Evolutionary conservation across 2,888 invertebrate genomes (phyloP), one percentile per base, ranked within the genome.

Genomic region (Hypolimnas misippus): DNA sequence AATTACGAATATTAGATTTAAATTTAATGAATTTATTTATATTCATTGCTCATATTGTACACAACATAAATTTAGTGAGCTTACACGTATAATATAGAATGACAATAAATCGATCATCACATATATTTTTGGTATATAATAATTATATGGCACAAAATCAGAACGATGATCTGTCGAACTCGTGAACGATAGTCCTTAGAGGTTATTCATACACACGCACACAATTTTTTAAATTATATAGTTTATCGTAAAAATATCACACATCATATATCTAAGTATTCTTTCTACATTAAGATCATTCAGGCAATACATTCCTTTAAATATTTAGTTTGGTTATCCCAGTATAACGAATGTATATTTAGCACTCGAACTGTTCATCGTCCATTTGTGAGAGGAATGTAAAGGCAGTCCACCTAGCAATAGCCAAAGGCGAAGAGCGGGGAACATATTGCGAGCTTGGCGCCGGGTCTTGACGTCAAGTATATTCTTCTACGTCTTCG

Each of bases 401-500:
- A 72, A 81, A 76, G 72, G 79, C 70, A 75, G 76, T 67, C 51
- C 54, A 51, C 58, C 72, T 63, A 57, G 73, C 71, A 67, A 70
- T 65, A 68, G 74, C 75, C 68, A 74, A 68, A 58, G 83, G 83
- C 72, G 82, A 79, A 60, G 73, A 70, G 72, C 81, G 81, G 71
- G 81, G 83, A 77, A 87, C 83, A 73, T 89, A 85, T 67, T 82
- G 82, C 57, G 86, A 80, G 68, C 74, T 76, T 68, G 79, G 70
- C 72, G 72, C 76, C 70, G 67, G 54, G 42, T 70, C 65, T 67
- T 70, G 65, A 67, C 76, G 84, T 92, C 91, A 91, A 72, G 91
- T 88, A 71, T 84, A 89, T 75, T 89, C 89, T 44, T 89, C 89
- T 49, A 83, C 87, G 57, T 89, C 89, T 2, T 86, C 84, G 25